Evolutionary conservation across 1,140 invertebrate species (phyloP), one percentile per base, ranked within the genome.

Genomic region (Uloborus diversus): DNA sequence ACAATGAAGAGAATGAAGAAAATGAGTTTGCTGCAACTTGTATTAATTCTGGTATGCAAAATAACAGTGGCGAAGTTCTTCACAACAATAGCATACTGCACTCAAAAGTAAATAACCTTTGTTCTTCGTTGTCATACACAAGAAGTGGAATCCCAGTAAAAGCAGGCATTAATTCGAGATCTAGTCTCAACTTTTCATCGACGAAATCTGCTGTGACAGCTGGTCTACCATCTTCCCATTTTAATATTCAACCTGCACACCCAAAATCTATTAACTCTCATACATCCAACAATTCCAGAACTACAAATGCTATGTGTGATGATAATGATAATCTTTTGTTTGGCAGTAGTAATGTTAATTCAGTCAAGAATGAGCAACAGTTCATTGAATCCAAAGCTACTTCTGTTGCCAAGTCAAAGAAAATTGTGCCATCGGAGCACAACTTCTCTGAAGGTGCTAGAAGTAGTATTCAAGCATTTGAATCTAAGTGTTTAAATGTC

Each of bases 11-110:
- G 14, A 28, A 28, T 20, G 85, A 87, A 42, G 82, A 82, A 23
- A 64, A 83, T 20, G 81, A 83, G 65, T 84, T 88, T 30, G 76
- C 87, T 49, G 85, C 85, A 17, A 85, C 87, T 80, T 87, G 86
- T 73, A 88, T 88, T 33, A 86, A 80, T 61, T 85, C 86, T 2
- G 87, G 85, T 20, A 87, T 87, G 86, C 82, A 83, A 23, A 82
- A 78, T 51, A 84, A 82, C 33, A 28, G 4, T 14, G 49, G 35
- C 20, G 17, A 70, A 20, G 33, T 32, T 23, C 76, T 25, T 7
- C 49, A 57, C n/a, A 82, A 65, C 25, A 82, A 59, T 53, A 69
- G 7, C 9, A 57, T 61, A 23, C 49, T 82, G 4, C 42, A 49
- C 42, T 75, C 51, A 25, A 70, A 70, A 61, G 49, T 79, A 47